These are phyloP conservation scores for Acronicta leporina DNA, from an alignment of 2,888 invertebrate genomes.

Conservation along the genomic window DNA sequence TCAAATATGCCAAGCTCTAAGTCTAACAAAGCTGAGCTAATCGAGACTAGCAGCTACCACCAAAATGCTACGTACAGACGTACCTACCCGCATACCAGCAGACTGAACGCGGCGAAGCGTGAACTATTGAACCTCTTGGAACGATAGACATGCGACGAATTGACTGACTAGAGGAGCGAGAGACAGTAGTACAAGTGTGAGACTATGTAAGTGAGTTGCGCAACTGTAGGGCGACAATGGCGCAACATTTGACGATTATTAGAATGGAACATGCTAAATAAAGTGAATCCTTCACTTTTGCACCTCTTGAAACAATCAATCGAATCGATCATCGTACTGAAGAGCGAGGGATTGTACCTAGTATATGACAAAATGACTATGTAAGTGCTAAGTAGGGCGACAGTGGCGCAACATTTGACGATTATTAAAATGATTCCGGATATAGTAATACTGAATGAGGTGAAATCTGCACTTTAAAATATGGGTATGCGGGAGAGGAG, in stretches of 20 bases:
- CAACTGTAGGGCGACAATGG: not conserved
- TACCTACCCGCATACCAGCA: conserved; percentile 49
- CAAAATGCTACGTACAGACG: conserved; percentile 26
- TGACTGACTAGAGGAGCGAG: not conserved
- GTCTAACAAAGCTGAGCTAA: conserved; percentile 35
- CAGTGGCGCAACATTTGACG: not conserved
- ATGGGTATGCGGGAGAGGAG: no score
- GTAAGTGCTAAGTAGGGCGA: not conserved
- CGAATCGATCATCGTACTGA: conserved; percentile 3
- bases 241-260: not conserved
- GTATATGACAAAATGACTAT: not conserved
- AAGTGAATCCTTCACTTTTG: conserved; percentile 65
- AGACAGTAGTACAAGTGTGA: conserved; percentile 11
- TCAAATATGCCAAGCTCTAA: not conserved
- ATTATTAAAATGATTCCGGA: no score
- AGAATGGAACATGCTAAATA: conserved; percentile 18
- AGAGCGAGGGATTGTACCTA: not conserved
- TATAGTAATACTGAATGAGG: no score
- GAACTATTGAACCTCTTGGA: conserved; percentile 64
- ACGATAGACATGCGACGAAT: conserved; percentile 50
- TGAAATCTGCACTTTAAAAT: no score
- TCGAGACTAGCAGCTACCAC: conserved; percentile 34
- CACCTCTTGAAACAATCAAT: conserved; percentile 53
- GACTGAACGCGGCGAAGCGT: conserved; percentile 57
- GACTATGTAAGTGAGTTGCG: not conserved